Evolutionary conservation across 2,113 vertebrate species (phyloP).

Genomic region (human): DNA sequence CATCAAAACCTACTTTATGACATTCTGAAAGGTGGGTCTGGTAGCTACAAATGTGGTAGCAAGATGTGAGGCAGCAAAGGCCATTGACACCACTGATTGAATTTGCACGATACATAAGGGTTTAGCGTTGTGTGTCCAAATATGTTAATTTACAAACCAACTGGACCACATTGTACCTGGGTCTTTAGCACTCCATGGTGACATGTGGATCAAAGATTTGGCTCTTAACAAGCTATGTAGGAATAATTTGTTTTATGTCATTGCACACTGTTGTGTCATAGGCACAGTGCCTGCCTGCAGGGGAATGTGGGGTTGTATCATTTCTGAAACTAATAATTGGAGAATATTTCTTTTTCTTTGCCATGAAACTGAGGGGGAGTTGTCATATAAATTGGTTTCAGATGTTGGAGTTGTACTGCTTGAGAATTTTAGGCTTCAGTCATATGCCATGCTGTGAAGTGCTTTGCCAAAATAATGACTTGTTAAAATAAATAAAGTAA

Average conservation of each 20-base stretch:
- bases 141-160: conserved; percentile 42
- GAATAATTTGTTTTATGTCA: conserved; percentile 58
- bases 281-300: not conserved
- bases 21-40: conserved; percentile 26
- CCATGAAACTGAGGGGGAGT: conserved; percentile 34
- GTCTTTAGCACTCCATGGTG: not conserved
- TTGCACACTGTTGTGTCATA: not conserved
- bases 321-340: conserved; percentile 63
- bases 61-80: conserved; percentile 58
- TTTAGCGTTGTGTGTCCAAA: conserved; percentile 41
- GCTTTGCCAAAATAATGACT: conserved; percentile 57
- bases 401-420: conserved; percentile 41
- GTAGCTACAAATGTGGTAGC: conserved; percentile 70
- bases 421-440: conserved; percentile 37
- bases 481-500: conserved; percentile 68
- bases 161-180: not conserved
- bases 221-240: not conserved
- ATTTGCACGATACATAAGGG: conserved; percentile 40
- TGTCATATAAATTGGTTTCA: conserved; percentile 65
- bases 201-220: conserved; percentile 5
- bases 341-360: conserved; percentile 60
- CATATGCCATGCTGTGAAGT: not conserved
- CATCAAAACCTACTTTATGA: conserved; percentile 52
- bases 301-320: not conserved
- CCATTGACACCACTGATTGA: conserved; percentile 45